Conservation (phyloP, 2,113 vertebrate species). For the Tonatia bakeri region DNA sequence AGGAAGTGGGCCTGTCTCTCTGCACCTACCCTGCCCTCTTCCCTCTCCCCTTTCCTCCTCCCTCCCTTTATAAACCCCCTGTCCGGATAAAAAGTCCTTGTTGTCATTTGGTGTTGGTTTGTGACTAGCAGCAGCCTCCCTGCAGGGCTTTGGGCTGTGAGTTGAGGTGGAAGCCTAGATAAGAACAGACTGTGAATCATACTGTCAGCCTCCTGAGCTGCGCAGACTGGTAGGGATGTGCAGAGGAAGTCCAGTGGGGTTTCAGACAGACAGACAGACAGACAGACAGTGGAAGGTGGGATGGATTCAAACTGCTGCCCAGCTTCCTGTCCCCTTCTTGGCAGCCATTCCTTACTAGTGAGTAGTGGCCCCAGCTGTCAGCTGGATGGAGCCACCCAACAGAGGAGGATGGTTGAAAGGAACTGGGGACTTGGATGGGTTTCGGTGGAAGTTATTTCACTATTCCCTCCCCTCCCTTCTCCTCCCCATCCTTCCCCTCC, state of each 20-base stretch:
- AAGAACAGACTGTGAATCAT: neutral
- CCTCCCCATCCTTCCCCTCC: no score
- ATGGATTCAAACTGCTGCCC: neutral
- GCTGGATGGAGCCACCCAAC: neutral
- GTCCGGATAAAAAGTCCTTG: neutral
- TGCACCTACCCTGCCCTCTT: neutral
- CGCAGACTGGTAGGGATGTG: neutral
- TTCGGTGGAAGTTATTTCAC: neutral
- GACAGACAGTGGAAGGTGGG: neutral
- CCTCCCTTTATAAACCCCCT: neutral
- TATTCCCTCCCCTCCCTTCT: accelerated
- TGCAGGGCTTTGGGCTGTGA: neutral
- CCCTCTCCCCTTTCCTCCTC: neutral
- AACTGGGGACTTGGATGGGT: neutral
- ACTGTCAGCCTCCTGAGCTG: neutral
- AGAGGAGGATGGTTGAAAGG: neutral
- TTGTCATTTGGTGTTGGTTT: neutral
- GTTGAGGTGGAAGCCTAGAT: neutral
- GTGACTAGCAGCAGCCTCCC: neutral
- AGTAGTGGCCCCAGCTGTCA: neutral
- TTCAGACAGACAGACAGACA: neutral
- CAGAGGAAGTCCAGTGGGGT: neutral
- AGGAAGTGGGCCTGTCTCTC: constrained; percentile 4
- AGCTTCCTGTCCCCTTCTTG: neutral
- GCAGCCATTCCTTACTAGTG: neutral